phyloP scores from a whole-genome alignment of 2,888 invertebrate species.

The Orthosia gracilis region DNA sequence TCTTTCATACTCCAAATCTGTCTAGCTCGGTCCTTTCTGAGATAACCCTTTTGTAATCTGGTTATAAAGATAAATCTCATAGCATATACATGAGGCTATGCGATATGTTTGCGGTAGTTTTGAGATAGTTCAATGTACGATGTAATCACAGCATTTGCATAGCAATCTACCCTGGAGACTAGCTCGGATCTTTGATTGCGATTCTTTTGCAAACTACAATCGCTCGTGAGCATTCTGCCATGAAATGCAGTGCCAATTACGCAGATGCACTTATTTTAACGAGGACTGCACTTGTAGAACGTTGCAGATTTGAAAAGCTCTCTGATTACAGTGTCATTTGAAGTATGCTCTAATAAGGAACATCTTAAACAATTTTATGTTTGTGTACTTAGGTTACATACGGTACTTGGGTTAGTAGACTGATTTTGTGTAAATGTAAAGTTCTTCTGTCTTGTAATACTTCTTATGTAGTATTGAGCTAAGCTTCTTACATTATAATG shows the following conservation, averaged over 20 bases:
- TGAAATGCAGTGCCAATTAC: constrained; percentile 68
- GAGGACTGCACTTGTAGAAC: constrained; percentile 40
- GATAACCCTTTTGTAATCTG: constrained; percentile 27
- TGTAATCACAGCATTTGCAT: constrained; percentile 60
- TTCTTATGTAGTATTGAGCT: neutral
- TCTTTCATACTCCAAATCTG: constrained; percentile 27
- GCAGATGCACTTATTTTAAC: constrained; percentile 61
- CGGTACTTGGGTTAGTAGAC: neutral
- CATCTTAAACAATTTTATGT: neutral
- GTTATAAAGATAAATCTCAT: constrained; percentile 44
- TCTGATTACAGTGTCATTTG: constrained; percentile 37
- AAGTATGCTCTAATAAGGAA: neutral
- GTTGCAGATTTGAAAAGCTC: constrained; percentile 46
- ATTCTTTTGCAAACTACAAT: constrained; percentile 66
- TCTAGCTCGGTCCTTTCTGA: constrained; percentile 18
- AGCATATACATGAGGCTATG: neutral
- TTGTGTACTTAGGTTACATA: neutral
- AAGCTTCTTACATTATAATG: no score
- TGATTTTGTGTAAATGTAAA: no score
- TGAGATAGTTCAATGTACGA: constrained; percentile 39
- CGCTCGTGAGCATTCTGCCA: constrained; percentile 49
- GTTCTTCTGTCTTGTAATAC: neutral
- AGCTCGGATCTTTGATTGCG: constrained; percentile 58
- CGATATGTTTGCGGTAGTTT: constrained; percentile 24
- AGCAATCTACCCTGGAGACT: constrained; percentile 37